Conservation (phyloP, 2,888 invertebrate species). For the Latheticus oryzae region DNA sequence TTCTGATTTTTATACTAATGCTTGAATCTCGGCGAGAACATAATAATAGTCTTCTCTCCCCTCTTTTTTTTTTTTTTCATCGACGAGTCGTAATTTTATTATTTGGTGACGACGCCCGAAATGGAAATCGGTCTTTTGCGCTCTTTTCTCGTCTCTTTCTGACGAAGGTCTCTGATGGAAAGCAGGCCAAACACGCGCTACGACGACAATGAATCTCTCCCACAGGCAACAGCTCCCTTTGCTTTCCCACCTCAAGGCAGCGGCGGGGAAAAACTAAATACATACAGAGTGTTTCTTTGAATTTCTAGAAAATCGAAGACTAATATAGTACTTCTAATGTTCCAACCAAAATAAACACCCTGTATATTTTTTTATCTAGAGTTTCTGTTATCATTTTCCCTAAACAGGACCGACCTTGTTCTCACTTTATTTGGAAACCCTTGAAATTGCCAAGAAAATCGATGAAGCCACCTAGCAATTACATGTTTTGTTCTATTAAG, state of each 20-base stretch:
- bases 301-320: no score
- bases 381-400: constrained; percentile 35
- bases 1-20: constrained; percentile 25
- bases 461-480: constrained; percentile 37
- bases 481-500: constrained; percentile 29
- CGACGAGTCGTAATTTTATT: constrained; percentile 31
- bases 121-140: constrained; percentile 31
- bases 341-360: no score
- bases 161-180: constrained; percentile 25
- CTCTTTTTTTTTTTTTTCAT: constrained; percentile 18
- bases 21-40: constrained; percentile 13
- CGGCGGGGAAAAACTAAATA: no score
- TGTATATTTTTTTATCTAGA: no score
- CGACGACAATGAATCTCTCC: constrained; percentile 39
- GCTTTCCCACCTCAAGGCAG: constrained; percentile 7
- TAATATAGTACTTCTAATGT: no score
- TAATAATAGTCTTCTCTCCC: constrained; percentile 7
- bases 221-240: constrained; percentile 11
- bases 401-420: constrained; percentile 37
- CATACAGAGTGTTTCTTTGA: no score
- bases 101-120: constrained; percentile 24
- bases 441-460: constrained; percentile 33
- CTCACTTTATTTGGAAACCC: constrained; percentile 38
- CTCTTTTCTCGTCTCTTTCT: constrained; percentile 16
- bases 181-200: constrained; percentile 40